Evolutionary conservation across 92 coral and sea anemone genomes (phyloP).

Genomic region (Porites rus): DNA sequence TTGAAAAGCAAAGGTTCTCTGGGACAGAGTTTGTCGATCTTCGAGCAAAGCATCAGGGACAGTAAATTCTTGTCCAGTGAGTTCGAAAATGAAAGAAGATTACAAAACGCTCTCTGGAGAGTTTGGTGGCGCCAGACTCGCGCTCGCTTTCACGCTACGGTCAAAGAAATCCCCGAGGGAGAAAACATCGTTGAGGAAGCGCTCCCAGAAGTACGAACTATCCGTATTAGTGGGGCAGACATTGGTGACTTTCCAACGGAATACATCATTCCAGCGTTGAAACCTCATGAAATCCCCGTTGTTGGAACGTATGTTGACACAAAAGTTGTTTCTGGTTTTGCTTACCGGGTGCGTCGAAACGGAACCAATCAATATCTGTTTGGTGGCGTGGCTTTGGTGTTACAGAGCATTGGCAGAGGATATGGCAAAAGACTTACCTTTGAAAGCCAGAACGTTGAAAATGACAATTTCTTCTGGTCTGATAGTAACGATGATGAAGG

Average conservation of each 20-base stretch:
- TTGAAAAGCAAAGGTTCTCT: conserved; percentile 20
- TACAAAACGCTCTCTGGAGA: conserved; percentile 91
- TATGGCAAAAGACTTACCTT: conserved; percentile 95
- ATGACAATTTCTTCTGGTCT: conserved; percentile 96
- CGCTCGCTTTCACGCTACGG: conserved; percentile 66
- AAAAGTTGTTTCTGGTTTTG: conserved; percentile 83
- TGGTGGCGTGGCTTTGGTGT: conserved; percentile 77
- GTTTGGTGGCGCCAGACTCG: conserved; percentile 89
- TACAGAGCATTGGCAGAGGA: conserved; percentile 86
- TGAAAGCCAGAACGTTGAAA: conserved; percentile 83
- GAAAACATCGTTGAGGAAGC: conserved; percentile 62
- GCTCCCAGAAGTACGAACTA: conserved; percentile 37
- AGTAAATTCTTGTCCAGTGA: conserved; percentile 61
- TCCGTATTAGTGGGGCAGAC: conserved; percentile 66
- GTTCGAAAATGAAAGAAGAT: conserved; percentile 70
- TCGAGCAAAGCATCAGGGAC: conserved; percentile 78
- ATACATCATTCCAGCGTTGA: conserved; percentile 66
- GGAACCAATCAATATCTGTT: conserved; percentile 79
- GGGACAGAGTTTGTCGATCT: conserved; percentile 44
- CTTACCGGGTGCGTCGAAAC: conserved; percentile 90
- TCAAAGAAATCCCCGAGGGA: conserved; percentile 50
- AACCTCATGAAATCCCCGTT: conserved; percentile 88
- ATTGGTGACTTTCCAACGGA: conserved; percentile 90
- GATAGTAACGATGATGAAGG: conserved; percentile 95
- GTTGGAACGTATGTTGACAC: conserved; percentile 91